Evolutionary conservation across 2,888 invertebrate genomes (phyloP), one percentile per base, ranked within the genome.

Genomic region (Therioaphis trifolii): DNA sequence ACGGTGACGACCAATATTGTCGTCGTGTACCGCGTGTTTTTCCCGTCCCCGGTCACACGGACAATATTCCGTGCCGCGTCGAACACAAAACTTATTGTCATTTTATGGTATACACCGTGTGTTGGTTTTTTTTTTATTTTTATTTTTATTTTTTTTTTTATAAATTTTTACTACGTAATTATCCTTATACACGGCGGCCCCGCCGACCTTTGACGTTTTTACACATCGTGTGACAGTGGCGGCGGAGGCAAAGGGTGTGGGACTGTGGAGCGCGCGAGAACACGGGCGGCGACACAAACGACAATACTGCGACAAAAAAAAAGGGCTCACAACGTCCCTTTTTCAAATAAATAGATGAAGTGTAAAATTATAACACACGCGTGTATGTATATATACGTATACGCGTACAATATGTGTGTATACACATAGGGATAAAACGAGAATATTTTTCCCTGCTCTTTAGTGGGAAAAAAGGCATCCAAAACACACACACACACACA

Each of bases 261-360:
- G 66, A 0, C 12, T 4, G 40, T 27, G 63, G 21, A 49, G 24
- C 0, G 43, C 27, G 7, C 46, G 80, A 72, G 49, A 24, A 80
- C 58, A 78, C 78, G 68, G 43, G 21, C 68, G 80, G 21, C 35
- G 43, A 80, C 61, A 58, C 9, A 5, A 40, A 58, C 29, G 63
- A 77, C 76, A 77, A 72, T 72, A 21, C 78, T 27, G 66, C 27
- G 14, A 63, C 27, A 69, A 71, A 79, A 80, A 46, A 69, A 71
- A 79, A 80, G 71, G 80, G 80, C 46, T 15, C 21, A 4, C 49
- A 18, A 24, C 61, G 72, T 72, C 71, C 82, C 72, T 61, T 82
- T 82, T 72, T 63, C 52, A 74, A 72, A 72, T 72, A 82, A 82
- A 82, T 74, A 82, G 82, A 82, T 82, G 72, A 74, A 82, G 82